A percentile compares a stretch with the other conserved stretches of the same genome.
Evolutionary conservation across 2,888 invertebrate genomes (phyloP).

Genomic region (Tinea semifulvella): DNA sequence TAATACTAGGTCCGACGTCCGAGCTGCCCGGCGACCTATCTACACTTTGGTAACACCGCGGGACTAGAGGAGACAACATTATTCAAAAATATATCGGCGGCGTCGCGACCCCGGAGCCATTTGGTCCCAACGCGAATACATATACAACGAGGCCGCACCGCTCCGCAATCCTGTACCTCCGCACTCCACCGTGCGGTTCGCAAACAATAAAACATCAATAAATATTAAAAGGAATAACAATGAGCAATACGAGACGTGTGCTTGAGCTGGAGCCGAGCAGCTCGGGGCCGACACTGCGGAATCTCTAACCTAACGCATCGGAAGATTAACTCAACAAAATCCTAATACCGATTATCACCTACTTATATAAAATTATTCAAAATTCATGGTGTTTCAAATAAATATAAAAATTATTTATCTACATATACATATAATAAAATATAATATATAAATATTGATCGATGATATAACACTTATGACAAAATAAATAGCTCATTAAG

Average conservation of each 20-base stretch:
- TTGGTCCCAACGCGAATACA: no score
- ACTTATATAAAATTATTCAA: conserved; percentile 22
- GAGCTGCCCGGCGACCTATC: conserved; percentile 4
- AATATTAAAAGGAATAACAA: conserved; percentile 52
- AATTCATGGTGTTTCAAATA: conserved; percentile 57
- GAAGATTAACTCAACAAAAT: conserved; percentile 7
- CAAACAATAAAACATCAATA: conserved; percentile 40
- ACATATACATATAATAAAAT: conserved; percentile 34
- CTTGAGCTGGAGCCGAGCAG: conserved; percentile 66
- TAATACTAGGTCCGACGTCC: conserved; percentile 43
- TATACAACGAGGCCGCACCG: no score
- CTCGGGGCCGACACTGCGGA: conserved; percentile 41
- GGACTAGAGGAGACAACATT: no score
- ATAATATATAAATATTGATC: conserved; percentile 54
- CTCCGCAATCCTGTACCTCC: no score
- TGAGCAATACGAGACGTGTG: conserved; percentile 41
- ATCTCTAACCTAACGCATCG: conserved; percentile 1
- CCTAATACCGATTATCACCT: neutral
- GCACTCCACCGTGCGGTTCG: no score
- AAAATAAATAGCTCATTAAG: conserved; percentile 65
- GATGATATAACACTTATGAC: conserved; percentile 65
- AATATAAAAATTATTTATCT: conserved; percentile 58
- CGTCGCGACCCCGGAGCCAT: neutral
- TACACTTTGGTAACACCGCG: no score
- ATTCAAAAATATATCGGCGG: no score